Evolutionary conservation across 2,888 invertebrate species (phyloP).

Genomic region (Muschampia plurimacula): DNA sequence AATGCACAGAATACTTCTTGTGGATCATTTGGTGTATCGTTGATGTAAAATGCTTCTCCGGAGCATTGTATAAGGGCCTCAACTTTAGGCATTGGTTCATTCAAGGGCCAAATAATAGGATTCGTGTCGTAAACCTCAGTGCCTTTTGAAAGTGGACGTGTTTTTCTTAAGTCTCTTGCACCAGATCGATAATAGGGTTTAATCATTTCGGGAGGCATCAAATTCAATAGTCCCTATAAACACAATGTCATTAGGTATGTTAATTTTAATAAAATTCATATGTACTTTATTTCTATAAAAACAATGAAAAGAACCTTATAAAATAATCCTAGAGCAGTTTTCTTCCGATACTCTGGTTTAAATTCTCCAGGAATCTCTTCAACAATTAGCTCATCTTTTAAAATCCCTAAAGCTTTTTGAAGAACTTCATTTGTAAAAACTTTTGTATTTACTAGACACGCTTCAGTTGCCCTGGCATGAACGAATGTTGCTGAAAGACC

Average conservation of each 20-base stretch:
- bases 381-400: constrained; percentile 86
- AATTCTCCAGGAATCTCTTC: constrained; percentile 85
- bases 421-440: constrained; percentile 78
- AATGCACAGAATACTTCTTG: constrained; percentile 89
- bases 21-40: constrained; percentile 84
- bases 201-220: constrained; percentile 75
- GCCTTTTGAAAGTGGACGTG: constrained; percentile 86
- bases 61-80: constrained; percentile 87
- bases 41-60: constrained; percentile 88
- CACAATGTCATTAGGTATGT: no score
- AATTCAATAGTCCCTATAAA: constrained; percentile 78
- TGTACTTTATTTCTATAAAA: background rate
- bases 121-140: constrained; percentile 88
- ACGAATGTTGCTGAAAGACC: constrained; percentile 81
- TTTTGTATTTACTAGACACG: constrained; percentile 62
- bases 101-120: constrained; percentile 87
- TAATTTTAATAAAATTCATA: no score
- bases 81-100: constrained; percentile 87
- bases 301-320: constrained; percentile 84
- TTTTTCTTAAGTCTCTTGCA: constrained; percentile 70
- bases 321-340: constrained; percentile 86
- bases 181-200: constrained; percentile 82
- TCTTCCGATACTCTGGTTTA: constrained; percentile 85
- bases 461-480: constrained; percentile 87
- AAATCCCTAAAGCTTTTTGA: constrained; percentile 78